Evolutionary conservation across 2,888 invertebrate species (phyloP), one percentile per base, ranked within the genome.

Genomic region (Sarcophaga carnaria): DNA sequence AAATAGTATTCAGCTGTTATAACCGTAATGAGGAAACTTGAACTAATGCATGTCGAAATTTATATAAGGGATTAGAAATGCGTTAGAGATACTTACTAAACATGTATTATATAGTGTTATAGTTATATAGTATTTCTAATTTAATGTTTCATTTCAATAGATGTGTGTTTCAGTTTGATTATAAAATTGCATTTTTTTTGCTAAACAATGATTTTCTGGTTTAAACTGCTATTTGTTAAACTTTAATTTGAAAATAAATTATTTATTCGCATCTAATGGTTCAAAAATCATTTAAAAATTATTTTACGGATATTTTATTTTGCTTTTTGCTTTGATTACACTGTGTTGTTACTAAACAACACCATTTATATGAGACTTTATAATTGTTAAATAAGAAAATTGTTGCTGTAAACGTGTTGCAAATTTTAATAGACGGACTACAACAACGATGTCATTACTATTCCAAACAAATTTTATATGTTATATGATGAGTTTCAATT

Each of bases 391-490:
- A 20, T 59, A 75, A 69, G 66, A 49, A 71, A 84, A 75, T 37
- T 37, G 37, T 71, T 76, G 67, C 67, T 72, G 74, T 66, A n/a
- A 60, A 80, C 80, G 74, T 79, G 79, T 64, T 75, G 22, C 12
- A 78, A 69, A 70, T 79, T 54, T 83, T 72, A 74, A 74, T 79
- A 70, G 60, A 22, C 47, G 17, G 37, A 37, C 37, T 37, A 37
- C 37, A 37, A 54, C 25, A 20, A 64, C 45, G 20, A 59, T 74
- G 45, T 66, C 60, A 60, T 72, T 20, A n/a, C 22, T 47, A 72
- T 72, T 66, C 45, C 47, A 45, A 63, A 10, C 54, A 54, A 37
- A 37, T 37, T 37, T 37, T 37, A 37, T 10, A 37, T 37, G 37
- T 37, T 37, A 37, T 66, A 72, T 59, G 22, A 62, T 69, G 47